phyloP scores from a whole-genome alignment of 2,888 invertebrate species.

The Galeruca laticollis region DNA sequence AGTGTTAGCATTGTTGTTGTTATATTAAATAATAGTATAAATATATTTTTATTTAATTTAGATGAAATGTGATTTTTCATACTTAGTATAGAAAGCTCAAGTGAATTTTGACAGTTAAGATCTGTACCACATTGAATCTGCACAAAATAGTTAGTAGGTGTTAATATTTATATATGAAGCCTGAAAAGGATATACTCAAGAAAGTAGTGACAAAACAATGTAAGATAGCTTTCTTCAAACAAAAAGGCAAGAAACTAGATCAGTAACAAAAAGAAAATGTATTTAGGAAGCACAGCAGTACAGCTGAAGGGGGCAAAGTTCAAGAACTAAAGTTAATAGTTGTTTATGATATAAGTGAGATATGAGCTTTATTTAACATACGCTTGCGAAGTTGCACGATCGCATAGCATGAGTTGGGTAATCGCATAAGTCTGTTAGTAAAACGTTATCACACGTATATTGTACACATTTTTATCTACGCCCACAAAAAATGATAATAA shows the following conservation, averaged over 20 bases:
- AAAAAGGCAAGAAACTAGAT: background rate
- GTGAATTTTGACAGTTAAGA: slow-evolving; percentile 29
- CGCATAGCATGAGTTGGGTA: no score
- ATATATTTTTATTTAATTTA: slow-evolving; percentile 60
- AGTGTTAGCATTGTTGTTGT: slow-evolving; percentile 66
- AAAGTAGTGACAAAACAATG: slow-evolving; percentile 7
- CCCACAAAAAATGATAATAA: no score
- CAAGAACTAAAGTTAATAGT: no score
- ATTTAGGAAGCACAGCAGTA: background rate
- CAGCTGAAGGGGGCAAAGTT: no score
- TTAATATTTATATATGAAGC: slow-evolving; percentile 37
- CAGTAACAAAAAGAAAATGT: background rate
- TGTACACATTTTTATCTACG: no score
- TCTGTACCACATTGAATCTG: slow-evolving; percentile 48
- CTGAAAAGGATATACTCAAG: slow-evolving; percentile 22
- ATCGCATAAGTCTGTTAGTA: no score
- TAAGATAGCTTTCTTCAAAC: background rate
- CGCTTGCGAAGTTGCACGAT: no score
- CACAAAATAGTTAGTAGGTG: slow-evolving; percentile 49
- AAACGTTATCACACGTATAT: no score
- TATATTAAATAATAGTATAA: slow-evolving; percentile 60
- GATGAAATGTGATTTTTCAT: slow-evolving; percentile 56
- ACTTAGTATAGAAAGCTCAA: slow-evolving; percentile 47
- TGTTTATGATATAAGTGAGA: no score
- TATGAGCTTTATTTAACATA: no score